phyloP scores from a whole-genome alignment of 2,797 vertebrate genomes.

The Semaprochilodus insignis region DNA sequence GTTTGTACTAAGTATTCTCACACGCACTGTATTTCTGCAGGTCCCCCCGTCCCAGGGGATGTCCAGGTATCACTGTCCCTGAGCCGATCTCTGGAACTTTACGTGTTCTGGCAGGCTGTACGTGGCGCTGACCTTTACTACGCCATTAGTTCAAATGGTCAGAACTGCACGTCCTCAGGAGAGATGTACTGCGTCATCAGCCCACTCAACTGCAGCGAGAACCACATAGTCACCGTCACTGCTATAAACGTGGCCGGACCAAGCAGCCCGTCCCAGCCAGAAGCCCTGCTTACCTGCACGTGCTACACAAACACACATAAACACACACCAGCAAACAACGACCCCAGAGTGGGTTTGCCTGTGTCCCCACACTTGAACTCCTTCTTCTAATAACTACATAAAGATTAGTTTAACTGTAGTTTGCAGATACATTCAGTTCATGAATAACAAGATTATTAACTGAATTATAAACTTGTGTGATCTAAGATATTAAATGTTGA shows the following conservation, averaged over 20 bases:
- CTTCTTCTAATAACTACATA: too few relatives aligned
- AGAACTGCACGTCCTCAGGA: constrained; percentile 74
- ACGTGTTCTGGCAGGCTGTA: constrained; percentile 77
- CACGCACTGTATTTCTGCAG: constrained; percentile 66
- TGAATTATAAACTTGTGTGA: too few relatives aligned
- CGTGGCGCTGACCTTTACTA: constrained; percentile 82
- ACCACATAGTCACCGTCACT: constrained; percentile 77
- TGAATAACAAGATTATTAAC: too few relatives aligned
- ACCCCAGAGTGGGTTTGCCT: too few relatives aligned
- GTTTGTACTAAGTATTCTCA: neutral
- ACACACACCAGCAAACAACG: neutral
- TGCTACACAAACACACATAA: constrained; percentile 43
- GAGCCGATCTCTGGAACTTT: constrained; percentile 73
- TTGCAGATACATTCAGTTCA: too few relatives aligned
- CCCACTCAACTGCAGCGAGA: constrained; percentile 82
- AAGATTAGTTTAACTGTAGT: too few relatives aligned
- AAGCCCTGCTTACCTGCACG: constrained; percentile 84
- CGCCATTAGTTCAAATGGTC: constrained; percentile 68
- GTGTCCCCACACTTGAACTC: too few relatives aligned
- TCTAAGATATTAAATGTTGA: too few relatives aligned
- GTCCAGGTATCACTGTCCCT: constrained; percentile 69
- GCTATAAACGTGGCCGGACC: constrained; percentile 86
- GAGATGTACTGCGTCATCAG: constrained; percentile 77
- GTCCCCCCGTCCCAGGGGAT: constrained; percentile 79
- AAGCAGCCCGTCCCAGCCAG: constrained; percentile 78